phyloP scores from a whole-genome alignment of 1,140 invertebrate genomes.

The Drosophila santomea region DNA sequence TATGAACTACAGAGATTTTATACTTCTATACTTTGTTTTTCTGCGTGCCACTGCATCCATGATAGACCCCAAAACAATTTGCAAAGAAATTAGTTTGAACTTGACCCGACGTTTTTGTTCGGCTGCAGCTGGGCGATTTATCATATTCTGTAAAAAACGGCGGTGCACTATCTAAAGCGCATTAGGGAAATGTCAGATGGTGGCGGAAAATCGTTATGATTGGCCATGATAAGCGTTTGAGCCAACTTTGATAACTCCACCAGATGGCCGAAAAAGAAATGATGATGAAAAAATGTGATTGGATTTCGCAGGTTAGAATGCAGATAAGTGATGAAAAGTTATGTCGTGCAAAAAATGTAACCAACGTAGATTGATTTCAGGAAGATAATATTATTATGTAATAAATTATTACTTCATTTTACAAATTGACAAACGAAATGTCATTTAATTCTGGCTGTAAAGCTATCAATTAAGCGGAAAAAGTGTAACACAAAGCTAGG shows the following conservation, averaged over 20 bases:
- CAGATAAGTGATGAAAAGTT: neutral
- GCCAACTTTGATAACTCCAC: slow-evolving; percentile 59
- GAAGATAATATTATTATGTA: neutral
- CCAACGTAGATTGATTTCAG: neutral
- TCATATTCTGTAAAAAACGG: slow-evolving; percentile 33
- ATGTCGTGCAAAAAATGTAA: neutral
- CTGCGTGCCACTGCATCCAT: slow-evolving; percentile 22
- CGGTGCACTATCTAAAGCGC: slow-evolving; percentile 44
- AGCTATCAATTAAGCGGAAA: neutral
- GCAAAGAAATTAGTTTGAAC: slow-evolving; percentile 69
- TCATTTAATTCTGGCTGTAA: neutral
- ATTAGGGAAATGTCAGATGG: slow-evolving; percentile 34
- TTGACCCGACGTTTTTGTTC: slow-evolving; percentile 60
- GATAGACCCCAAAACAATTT: slow-evolving; percentile 46
- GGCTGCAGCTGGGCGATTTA: slow-evolving; percentile 41
- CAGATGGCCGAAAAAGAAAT: slow-evolving; percentile 32
- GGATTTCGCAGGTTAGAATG: slow-evolving; percentile 1
- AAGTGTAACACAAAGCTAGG: neutral
- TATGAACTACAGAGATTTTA: slow-evolving; percentile 52
- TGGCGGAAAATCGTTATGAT: slow-evolving; percentile 23
- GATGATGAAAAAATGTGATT: slow-evolving; percentile 13
- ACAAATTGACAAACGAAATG: neutral
- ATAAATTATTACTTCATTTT: neutral
- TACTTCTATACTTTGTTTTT: slow-evolving; percentile 16
- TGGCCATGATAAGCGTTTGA: slow-evolving; percentile 49